Evolutionary conservation across 2,888 invertebrate species (phyloP), one percentile per base, ranked within the genome.

Genomic region (Eurytoma adleriae): DNA sequence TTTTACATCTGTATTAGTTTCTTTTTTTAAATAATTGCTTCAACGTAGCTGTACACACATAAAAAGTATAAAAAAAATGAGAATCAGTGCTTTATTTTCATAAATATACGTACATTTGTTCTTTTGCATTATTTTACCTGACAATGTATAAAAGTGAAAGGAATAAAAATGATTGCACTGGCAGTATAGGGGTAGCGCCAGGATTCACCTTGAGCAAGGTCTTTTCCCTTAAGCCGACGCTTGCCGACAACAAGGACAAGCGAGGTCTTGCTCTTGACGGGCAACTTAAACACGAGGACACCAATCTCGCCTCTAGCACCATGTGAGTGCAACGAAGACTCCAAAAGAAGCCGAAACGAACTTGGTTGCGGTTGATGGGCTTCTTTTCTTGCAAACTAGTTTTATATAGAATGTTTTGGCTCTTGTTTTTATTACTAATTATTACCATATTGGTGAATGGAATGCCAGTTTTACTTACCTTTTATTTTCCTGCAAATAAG

Each of bases 121-220:
- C 14, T 18, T 40, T 54, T 73, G 27, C 56, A 57, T 59, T 10
- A 7, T 40, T 40, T 40, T 40, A 40, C 40, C 40, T 40, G 40
- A 40, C 10, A 40, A 40, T 40, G 40, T 40, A 40, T 40, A 40
- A 68, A 72, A 54, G 27, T 77, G 76, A 71, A 81, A 78, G 71
- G 78, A 74, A 84, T 84, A 85, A 82, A 84, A 68, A 76, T 78
- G 81, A 75, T 79, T 90, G 88, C 87, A 89, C 88, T 89, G 90
- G 88, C 92, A 95, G 95, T 91, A 95, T 95, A 91, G 96, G 96
- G 82, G 94, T 96, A 86, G 94, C 94, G 87, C 96, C 96, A 85
- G 96, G 96, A 91, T 96, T 96, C 92, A 96, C 96, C 83, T 93
- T 96, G 91, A 96, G 96, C 90, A 96, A 96, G 92, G 96, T 96